These are phyloP conservation scores for Sebastes wilsoni DNA, from an alignment of 2,797 vertebrate genomes.

Conservation along the genomic window DNA sequence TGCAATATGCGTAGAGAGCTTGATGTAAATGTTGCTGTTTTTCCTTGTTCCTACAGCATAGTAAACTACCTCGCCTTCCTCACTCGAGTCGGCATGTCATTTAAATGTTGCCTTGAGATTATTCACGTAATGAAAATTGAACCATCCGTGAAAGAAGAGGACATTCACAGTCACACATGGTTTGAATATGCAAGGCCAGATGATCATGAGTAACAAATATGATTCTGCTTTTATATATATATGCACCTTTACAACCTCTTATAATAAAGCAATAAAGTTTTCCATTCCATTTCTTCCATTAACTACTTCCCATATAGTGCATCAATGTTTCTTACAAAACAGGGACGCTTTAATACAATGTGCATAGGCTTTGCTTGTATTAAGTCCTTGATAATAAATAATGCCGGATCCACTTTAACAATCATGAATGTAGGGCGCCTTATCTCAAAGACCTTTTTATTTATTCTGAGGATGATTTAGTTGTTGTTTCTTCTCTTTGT, in stretches of 20 bases:
- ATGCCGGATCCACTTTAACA: neutral
- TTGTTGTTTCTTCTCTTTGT: neutral
- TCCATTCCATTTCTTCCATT: neutral
- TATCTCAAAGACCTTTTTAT: constrained; percentile 12
- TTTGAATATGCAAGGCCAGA: neutral
- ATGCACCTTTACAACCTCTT: neutral
- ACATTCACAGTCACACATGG: neutral
- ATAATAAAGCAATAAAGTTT: too few species aligned
- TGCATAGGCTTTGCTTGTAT: neutral
- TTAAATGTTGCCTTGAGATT: neutral
- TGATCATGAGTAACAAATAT: neutral
- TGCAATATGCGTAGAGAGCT: too few species aligned
- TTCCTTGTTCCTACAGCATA: neutral
- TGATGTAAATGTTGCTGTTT: neutral
- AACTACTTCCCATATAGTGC: neutral
- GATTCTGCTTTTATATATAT: neutral
- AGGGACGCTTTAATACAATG: neutral
- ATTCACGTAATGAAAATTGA: neutral
- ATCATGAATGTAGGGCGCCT: neutral
- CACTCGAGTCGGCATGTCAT: neutral
- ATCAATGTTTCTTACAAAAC: neutral
- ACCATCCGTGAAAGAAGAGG: neutral
- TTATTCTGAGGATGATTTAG: constrained; percentile 5
- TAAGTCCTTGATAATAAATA: constrained; percentile 28
- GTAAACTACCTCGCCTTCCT: neutral